A percentile compares a stretch with the other conserved stretches of the same genome.
Conservation (phyloP, 2,113 vertebrate genomes). For the Mellivora capensis region DNA sequence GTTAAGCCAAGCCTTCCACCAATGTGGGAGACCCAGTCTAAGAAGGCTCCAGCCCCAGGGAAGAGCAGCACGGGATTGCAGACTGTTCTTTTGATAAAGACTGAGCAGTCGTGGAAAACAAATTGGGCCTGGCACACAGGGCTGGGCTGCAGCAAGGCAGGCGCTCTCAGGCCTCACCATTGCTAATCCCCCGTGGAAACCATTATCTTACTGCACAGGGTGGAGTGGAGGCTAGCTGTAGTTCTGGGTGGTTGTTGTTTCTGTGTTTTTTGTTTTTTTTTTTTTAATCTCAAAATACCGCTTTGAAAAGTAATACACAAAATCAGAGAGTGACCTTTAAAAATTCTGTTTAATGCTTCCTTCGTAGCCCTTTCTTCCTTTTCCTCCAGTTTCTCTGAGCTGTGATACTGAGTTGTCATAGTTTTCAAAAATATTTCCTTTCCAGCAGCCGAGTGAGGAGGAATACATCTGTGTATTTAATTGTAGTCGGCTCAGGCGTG, state of each 20-base stretch:
- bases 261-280: not conserved
- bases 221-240: not conserved
- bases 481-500: slow-evolving; percentile 52
- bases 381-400: slow-evolving; percentile 59
- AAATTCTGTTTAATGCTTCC: slow-evolving; percentile 62
- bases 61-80: slow-evolving; percentile 14
- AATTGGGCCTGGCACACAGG: slow-evolving; percentile 1
- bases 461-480: slow-evolving; percentile 73
- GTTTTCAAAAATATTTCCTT: slow-evolving; percentile 74
- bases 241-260: not conserved
- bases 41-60: not conserved
- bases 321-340: slow-evolving; percentile 71
- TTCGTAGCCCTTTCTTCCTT: slow-evolving; percentile 63
- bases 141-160: not conserved
- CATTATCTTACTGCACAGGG: slow-evolving; percentile 44
- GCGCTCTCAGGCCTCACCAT: not conserved
- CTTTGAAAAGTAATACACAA: slow-evolving; percentile 62
- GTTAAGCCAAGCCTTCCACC: slow-evolving; percentile 29
- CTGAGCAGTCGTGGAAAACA: slow-evolving; percentile 39
- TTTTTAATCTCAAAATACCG: slow-evolving; percentile 50
- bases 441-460: slow-evolving; percentile 59
- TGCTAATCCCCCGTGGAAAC: slow-evolving; percentile 16
- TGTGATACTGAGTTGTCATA: slow-evolving; percentile 69
- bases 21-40: slow-evolving; percentile 33
- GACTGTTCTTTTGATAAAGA: slow-evolving; percentile 63